Evolutionary conservation across 2,113 vertebrate genomes (phyloP).

Genomic region (Arizona elegans): DNA sequence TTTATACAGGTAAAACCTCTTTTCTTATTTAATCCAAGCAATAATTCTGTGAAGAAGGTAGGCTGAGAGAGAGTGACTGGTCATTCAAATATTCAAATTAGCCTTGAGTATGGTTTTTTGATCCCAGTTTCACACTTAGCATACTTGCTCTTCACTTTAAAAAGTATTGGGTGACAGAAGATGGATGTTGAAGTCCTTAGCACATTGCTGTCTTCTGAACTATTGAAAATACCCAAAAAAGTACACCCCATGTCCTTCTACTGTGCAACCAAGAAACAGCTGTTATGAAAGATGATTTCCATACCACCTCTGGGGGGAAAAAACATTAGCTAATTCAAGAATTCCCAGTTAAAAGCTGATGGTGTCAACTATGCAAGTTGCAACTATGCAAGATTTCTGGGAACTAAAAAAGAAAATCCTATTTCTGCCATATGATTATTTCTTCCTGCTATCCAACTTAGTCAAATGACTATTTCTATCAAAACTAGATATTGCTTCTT

Average conservation of each 20-base stretch:
- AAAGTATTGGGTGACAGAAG: neutral
- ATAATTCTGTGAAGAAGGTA: neutral
- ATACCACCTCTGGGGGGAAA: neutral
- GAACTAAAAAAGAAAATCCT: neutral
- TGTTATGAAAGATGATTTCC: neutral
- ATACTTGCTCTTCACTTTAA: neutral
- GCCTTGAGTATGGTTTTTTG: neutral
- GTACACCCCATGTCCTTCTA: neutral
- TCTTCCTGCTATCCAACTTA: constrained; percentile 8
- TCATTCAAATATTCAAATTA: neutral
- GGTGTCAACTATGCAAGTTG: neutral
- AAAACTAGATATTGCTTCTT: constrained; percentile 10
- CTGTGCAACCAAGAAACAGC: neutral
- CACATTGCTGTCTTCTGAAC: neutral
- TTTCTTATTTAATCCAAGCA: neutral
- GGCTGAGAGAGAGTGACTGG: neutral
- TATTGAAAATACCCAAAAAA: neutral
- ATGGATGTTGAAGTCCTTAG: neutral
- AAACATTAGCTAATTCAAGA: neutral
- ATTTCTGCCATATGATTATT: neutral
- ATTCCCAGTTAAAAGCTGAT: constrained; percentile 5
- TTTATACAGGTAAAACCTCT: neutral
- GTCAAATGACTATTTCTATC: neutral
- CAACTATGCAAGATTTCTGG: neutral
- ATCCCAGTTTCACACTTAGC: neutral